These are phyloP conservation scores for Aphelocoma californica DNA, from an alignment of 2,797 vertebrate species.

Conservation along the genomic window DNA sequence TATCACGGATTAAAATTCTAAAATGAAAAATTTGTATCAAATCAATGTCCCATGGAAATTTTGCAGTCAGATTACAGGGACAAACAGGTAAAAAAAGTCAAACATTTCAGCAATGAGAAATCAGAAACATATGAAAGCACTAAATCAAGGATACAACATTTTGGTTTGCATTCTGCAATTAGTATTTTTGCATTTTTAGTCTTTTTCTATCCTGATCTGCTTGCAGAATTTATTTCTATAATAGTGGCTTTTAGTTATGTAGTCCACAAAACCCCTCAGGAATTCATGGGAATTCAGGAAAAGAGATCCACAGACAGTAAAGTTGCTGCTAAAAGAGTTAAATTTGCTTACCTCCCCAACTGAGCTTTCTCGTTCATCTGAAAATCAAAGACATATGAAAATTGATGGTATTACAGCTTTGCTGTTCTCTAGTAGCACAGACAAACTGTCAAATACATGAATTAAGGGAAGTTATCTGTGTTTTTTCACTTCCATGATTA, in stretches of 20 bases:
- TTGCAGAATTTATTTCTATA: not conserved
- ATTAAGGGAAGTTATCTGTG: not conserved
- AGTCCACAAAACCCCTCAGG: not conserved
- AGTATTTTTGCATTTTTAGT: not conserved
- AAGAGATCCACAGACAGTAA: not conserved
- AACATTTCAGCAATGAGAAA: not conserved
- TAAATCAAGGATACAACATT: not conserved
- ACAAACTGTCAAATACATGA: not conserved
- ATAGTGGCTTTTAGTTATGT: not conserved
- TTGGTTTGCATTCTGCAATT: not conserved
- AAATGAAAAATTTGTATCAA: constrained; percentile 50
- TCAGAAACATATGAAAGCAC: not conserved
- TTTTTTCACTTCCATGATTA: not conserved
- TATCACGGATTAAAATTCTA: not conserved
- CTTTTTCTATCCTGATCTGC: not conserved
- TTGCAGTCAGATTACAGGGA: constrained; percentile 41
- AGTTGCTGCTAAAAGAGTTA: not conserved
- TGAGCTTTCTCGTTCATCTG: not conserved
- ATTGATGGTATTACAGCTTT: not conserved
- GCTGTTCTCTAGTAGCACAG: not conserved
- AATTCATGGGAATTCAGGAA: not conserved
- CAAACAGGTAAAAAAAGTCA: not conserved
- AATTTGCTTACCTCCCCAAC: not conserved
- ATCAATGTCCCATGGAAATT: constrained; percentile 11
- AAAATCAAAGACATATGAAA: not conserved